Evolutionary conservation across 2,888 invertebrate species (phyloP).

Genomic region (Leucania comma): DNA sequence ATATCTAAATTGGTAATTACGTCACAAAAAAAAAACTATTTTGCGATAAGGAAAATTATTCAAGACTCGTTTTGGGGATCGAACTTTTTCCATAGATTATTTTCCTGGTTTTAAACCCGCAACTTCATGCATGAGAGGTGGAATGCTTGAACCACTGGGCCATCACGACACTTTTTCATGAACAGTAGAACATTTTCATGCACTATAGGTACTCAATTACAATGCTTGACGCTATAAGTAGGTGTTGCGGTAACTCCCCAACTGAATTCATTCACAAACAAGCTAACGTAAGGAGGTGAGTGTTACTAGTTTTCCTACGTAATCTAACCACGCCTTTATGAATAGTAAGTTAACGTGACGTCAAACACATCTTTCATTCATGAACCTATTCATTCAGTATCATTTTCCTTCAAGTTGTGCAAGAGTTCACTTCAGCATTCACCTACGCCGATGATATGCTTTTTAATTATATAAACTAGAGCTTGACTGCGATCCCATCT

Average conservation of each 20-base stretch:
- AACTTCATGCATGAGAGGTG: too few relatives aligned
- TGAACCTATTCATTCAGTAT: conserved; percentile 5
- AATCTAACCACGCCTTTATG: not conserved
- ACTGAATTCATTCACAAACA: conserved; percentile 6
- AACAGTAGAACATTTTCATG: too few relatives aligned
- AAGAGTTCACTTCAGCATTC: not conserved
- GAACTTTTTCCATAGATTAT: too few relatives aligned
- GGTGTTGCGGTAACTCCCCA: conserved; percentile 13
- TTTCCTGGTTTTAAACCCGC: too few relatives aligned
- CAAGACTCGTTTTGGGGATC: too few relatives aligned
- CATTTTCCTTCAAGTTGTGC: conserved; percentile 26
- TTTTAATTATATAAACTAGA: not conserved
- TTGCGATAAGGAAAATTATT: too few relatives aligned
- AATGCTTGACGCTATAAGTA: not conserved
- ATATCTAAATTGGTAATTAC: too few relatives aligned
- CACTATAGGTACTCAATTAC: not conserved
- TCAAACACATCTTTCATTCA: conserved; percentile 35
- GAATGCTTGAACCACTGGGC: too few relatives aligned
- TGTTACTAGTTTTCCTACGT: not conserved
- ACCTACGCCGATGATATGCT: not conserved
- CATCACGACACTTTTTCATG: too few relatives aligned
- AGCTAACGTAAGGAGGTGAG: not conserved
- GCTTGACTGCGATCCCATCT: too few relatives aligned
- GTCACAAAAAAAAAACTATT: too few relatives aligned
- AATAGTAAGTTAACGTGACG: conserved; percentile 29